A percentile compares a stretch with the other conserved stretches of the same genome.
Conservation (phyloP, 2,797 vertebrate genomes). For the Allobates femoralis region DNA sequence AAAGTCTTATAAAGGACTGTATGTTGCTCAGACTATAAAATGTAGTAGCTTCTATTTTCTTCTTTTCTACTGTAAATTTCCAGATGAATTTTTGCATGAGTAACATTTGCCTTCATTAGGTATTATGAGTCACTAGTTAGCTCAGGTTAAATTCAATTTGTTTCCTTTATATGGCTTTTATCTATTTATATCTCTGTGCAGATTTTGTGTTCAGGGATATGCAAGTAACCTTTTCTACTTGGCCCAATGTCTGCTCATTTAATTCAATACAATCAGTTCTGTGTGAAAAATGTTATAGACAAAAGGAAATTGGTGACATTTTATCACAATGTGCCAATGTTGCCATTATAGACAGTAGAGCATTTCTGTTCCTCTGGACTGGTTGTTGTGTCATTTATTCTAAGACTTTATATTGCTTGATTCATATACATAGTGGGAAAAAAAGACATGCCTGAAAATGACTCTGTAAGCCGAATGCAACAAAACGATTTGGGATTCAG, state of each 20-base stretch:
- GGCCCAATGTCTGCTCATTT: conserved; percentile 34
- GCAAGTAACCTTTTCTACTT: conserved; percentile 51
- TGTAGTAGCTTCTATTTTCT: background rate
- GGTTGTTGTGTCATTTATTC: background rate
- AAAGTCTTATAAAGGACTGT: background rate
- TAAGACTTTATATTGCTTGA: background rate
- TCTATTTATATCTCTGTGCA: conserved; percentile 31
- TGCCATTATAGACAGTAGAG: background rate
- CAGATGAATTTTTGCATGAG: conserved; percentile 11
- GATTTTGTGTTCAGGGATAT: conserved; percentile 25
- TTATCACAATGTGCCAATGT: background rate
- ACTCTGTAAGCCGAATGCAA: conserved; percentile 32
- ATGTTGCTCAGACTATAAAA: background rate
- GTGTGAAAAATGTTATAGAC: conserved; percentile 37
- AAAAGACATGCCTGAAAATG: conserved; percentile 17
- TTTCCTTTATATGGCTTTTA: conserved; percentile 29
- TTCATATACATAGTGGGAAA: conserved; percentile 11
- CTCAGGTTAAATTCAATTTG: conserved; percentile 49
- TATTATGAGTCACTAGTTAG: conserved; percentile 54
- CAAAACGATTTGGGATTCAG: conserved; percentile 46
- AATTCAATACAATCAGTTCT: conserved; percentile 31
- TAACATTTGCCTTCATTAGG: conserved; percentile 44
- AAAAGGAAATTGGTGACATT: conserved; percentile 50
- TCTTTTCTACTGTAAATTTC: background rate
- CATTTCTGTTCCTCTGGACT: background rate